Evolutionary conservation across 2,113 vertebrate genomes (phyloP).

Genomic region (Ciconia boyciana): DNA sequence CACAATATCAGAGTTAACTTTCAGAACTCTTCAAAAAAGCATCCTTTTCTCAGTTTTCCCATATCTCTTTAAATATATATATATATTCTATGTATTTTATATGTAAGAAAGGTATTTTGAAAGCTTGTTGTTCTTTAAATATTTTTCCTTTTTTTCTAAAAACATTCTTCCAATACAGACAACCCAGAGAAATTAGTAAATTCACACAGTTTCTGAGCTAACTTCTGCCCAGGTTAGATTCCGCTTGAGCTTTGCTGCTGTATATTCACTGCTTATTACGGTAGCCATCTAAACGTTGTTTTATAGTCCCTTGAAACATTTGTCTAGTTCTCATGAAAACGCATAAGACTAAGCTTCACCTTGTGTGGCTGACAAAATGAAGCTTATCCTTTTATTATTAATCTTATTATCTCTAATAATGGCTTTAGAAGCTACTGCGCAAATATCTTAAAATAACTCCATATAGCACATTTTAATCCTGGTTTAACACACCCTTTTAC

Average conservation of each 20-base stretch:
- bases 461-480: not conserved
- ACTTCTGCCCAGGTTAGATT: not conserved
- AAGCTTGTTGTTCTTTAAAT: not conserved
- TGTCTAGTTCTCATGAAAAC: not conserved
- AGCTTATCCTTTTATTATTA: conserved; percentile 1
- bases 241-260: not conserved
- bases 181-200: not conserved
- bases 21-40: not conserved
- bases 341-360: not conserved
- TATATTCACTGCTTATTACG: not conserved
- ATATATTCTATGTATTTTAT: not conserved
- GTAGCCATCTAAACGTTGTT: not conserved
- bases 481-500: not conserved
- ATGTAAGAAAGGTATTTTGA: not conserved
- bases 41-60: not conserved
- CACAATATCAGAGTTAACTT: not conserved
- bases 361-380: not conserved
- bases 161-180: not conserved
- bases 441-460: not conserved
- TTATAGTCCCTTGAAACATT: not conserved
- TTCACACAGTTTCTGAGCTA: not conserved
- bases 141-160: not conserved
- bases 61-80: not conserved
- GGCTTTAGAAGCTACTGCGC: not conserved
- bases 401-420: not conserved